Percentiles rank a stretch among this genome's conserved stretches.
These are phyloP conservation scores for Choristoneura fumiferana DNA, from an alignment of 1,140 invertebrate genomes.

Conservation along the genomic window DNA sequence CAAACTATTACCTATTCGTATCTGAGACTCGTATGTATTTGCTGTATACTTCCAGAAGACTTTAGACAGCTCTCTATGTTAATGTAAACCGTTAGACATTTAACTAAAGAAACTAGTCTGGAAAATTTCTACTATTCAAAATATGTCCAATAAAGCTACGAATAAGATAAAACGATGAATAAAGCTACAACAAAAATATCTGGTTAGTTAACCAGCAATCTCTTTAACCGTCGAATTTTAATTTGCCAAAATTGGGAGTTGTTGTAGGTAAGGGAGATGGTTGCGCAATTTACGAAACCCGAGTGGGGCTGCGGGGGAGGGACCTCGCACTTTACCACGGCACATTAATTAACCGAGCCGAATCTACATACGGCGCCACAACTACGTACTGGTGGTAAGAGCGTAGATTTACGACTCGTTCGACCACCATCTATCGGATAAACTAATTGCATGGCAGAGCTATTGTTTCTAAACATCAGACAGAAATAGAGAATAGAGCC, in stretches of 20 bases:
- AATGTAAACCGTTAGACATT: too few relatives aligned
- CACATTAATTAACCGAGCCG: constrained; percentile 71
- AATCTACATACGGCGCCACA: constrained; percentile 69
- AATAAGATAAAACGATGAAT: too few relatives aligned
- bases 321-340: constrained; percentile 59
- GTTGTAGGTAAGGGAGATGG: constrained; percentile 61
- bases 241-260: constrained; percentile 62
- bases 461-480: constrained; percentile 71
- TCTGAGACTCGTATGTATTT: constrained; percentile 9
- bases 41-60: background rate
- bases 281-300: constrained; percentile 66
- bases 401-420: constrained; percentile 72
- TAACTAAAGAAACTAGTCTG: too few relatives aligned
- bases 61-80: too few relatives aligned
- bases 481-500: constrained; percentile 49
- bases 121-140: too few relatives aligned
- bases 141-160: too few relatives aligned
- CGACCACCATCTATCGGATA: constrained; percentile 71
- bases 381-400: constrained; percentile 60
- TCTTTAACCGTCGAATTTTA: constrained; percentile 56
- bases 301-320: constrained; percentile 43
- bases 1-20: constrained; percentile 23
- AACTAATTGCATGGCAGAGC: constrained; percentile 71
- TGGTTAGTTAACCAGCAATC: constrained; percentile 29
- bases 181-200: constrained; percentile 19